Evolutionary conservation across 2,797 vertebrate species (phyloP).

Genomic region (Pangasius mekongensis): DNA sequence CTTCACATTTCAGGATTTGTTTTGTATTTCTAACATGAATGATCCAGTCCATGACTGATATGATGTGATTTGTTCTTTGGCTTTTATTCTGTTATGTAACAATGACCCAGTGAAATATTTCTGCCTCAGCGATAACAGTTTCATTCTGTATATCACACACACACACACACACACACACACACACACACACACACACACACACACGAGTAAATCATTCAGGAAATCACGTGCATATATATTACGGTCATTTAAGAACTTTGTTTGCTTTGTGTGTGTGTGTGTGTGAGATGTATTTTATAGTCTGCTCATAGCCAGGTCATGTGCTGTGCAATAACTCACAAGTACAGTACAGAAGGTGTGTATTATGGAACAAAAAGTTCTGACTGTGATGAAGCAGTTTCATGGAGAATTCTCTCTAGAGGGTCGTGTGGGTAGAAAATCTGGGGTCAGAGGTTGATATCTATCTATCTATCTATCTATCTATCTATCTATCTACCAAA

Average conservation of each 20-base stretch:
- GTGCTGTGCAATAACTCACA: not conserved
- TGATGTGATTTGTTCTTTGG: not conserved
- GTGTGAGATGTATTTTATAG: not conserved
- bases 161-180: slow-evolving; percentile 13
- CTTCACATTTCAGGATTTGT: not conserved
- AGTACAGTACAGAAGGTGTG: not conserved
- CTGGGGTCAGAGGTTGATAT: no score
- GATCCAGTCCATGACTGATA: not conserved
- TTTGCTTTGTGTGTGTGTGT: not conserved
- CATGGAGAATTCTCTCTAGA: not conserved
- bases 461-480: no score
- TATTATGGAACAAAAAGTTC: not conserved
- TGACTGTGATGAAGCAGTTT: not conserved
- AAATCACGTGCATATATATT: not conserved
- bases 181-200: slow-evolving; percentile 11
- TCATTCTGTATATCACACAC: no score
- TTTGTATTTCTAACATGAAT: not conserved
- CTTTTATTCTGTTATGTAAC: slow-evolving; percentile 10
- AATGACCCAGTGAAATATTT: slow-evolving; percentile 6
- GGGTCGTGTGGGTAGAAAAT: not conserved
- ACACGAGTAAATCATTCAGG: slow-evolving; percentile 33
- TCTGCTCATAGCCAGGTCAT: slow-evolving; percentile 12
- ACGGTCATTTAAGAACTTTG: not conserved
- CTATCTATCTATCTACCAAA: not conserved
- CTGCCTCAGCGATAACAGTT: not conserved